Conservation (phyloP, 2,797 vertebrate species). For the Phyllotis vaccarum region DNA sequence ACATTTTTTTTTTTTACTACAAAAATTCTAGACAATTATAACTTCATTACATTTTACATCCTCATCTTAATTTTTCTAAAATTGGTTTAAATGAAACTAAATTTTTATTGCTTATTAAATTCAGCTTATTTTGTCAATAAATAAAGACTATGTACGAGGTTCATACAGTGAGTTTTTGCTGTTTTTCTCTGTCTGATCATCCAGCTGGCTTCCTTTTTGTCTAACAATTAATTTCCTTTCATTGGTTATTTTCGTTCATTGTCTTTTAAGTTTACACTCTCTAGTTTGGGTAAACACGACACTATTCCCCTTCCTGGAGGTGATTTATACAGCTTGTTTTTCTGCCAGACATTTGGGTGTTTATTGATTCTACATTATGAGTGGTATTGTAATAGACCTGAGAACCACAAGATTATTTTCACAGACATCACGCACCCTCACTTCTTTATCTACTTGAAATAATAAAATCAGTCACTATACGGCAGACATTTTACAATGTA, state of each 20-base stretch:
- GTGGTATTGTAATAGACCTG: background rate
- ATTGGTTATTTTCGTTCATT: background rate
- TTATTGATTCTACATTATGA: background rate
- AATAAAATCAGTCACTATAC: background rate
- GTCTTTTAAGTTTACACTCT: background rate
- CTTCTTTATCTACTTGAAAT: background rate
- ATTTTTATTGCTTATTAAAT: background rate
- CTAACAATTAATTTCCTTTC: background rate
- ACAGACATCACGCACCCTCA: background rate
- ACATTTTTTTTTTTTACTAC: background rate
- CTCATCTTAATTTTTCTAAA: slow-evolving; percentile 3
- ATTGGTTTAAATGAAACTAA: background rate
- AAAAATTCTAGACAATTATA: slow-evolving; percentile 24
- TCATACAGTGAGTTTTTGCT: background rate
- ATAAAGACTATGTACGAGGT: background rate
- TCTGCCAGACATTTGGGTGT: background rate
- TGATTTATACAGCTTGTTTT: background rate
- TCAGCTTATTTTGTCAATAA: background rate
- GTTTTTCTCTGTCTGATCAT: background rate
- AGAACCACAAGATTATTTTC: slow-evolving; percentile 1
- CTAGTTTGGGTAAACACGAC: background rate
- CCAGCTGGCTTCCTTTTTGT: background rate
- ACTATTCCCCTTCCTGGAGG: background rate
- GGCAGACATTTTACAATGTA: background rate
- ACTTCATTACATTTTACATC: background rate